Base-by-base conservation (phyloP, 2,797 vertebrate genomes). In the Labroides dimidiatus region DNA sequence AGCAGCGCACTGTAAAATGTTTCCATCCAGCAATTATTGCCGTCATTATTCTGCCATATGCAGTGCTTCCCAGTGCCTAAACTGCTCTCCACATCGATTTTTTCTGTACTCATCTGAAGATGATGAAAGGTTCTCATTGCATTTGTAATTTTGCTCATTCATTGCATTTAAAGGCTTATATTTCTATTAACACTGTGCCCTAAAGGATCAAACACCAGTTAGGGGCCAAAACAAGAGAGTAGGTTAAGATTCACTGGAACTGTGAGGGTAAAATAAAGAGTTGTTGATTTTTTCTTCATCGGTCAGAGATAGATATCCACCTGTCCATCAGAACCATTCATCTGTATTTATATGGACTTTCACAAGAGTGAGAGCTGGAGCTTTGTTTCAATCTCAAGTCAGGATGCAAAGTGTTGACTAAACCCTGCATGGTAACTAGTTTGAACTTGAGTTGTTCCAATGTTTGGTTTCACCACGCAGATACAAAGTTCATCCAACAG, bases 71-170 rank as follows among this genome's bases (percentile, higher is more conserved):
- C 6, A 0, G 47, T 39, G 68, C 42, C 30, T 19, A 54, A 63
- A 16, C 21, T 2, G 48, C 65, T 49, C 10, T 44, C 51, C 24
- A 27, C 74, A 59, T 66, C 1, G 58, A 84, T 74, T 76, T 64
- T 4, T 62, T 75, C 72, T 39, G 10, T 50, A n/a, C n/a, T 48
- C 23, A 4, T 44, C 60, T 48, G 57, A 65, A 42, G 53, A 54
- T 14, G 5, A 49, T 14, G 52, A 23, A 49, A 12, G n/a, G n/a
- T n/a, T n/a, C n/a, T n/a, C n/a, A n/a, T n/a, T n/a, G n/a, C n/a
- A n/a, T n/a, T n/a, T n/a, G n/a, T n/a, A n/a, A n/a, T n/a, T n/a
- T n/a, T n/a, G n/a, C n/a, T n/a, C n/a, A n/a, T n/a, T n/a, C n/a
- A n/a, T n/a, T n/a, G n/a, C n/a, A n/a, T n/a, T n/a, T n/a, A n/a